These are phyloP conservation scores for Limnephilus lunatus DNA, from an alignment of 2,888 invertebrate species.

Conservation along the genomic window DNA sequence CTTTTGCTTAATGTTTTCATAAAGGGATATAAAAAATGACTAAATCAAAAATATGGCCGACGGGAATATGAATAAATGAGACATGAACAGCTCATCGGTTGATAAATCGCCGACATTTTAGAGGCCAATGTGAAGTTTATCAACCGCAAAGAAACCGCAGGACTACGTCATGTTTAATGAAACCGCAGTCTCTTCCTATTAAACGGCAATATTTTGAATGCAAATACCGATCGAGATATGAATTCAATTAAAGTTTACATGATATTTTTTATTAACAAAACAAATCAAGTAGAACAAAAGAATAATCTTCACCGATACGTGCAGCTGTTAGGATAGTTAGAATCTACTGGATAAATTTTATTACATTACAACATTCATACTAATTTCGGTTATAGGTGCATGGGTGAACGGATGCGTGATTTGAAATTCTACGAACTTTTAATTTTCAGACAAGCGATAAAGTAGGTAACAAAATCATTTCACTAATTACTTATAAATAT, in stretches of 20 bases:
- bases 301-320: background rate
- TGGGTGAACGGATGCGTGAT: too few species aligned
- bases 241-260: background rate
- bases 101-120: background rate
- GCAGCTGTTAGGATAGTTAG: too few species aligned
- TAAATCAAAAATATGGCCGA: background rate
- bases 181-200: background rate
- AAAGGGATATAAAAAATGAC: background rate
- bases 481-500: too few species aligned
- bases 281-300: background rate
- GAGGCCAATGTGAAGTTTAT: background rate
- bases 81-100: background rate
- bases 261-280: background rate
- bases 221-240: background rate
- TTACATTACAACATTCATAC: too few species aligned
- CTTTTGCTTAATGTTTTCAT: background rate
- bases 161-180: background rate
- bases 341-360: too few species aligned
- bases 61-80: constrained; percentile 8
- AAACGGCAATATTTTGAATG: background rate
- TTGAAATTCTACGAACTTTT: too few species aligned
- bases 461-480: too few species aligned
- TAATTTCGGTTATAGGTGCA: too few species aligned
- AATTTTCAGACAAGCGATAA: too few species aligned
- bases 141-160: background rate